Conservation (phyloP, 2,113 vertebrate species). For the Fulmarus glacialis region DNA sequence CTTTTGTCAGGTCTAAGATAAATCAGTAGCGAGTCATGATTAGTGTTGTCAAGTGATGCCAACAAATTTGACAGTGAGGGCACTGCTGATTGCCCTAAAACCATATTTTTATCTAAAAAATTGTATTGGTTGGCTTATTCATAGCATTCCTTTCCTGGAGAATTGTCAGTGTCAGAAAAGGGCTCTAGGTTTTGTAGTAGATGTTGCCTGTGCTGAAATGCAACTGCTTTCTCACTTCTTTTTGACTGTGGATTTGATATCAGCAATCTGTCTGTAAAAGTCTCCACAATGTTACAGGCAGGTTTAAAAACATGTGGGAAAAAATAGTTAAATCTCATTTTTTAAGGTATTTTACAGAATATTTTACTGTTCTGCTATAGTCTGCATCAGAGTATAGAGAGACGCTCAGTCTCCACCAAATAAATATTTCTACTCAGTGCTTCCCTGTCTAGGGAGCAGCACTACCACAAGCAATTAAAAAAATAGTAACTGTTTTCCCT, state of each 20-base stretch:
- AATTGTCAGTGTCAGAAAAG: neutral
- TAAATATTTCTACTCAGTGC: neutral
- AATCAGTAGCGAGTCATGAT: conserved; percentile 15
- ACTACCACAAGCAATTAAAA: neutral
- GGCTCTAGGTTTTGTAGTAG: neutral
- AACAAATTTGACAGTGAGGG: conserved; percentile 24
- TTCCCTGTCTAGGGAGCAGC: neutral
- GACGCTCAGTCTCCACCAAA: neutral
- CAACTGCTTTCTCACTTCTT: neutral
- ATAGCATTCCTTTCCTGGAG: neutral
- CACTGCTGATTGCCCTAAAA: neutral
- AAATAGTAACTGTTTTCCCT: neutral
- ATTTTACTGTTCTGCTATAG: neutral
- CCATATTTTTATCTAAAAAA: neutral
- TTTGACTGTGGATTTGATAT: neutral
- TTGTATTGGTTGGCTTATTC: neutral
- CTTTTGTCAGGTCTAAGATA: conserved; percentile 28
- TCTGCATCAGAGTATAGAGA: neutral
- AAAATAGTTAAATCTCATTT: neutral
- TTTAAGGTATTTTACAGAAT: neutral
- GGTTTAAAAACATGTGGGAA: neutral
- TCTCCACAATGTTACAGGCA: neutral
- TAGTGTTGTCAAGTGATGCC: neutral
- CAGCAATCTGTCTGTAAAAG: neutral
- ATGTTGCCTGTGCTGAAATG: neutral